Evolutionary conservation across 2,797 vertebrate genomes (phyloP), one percentile per base, ranked within the genome.

Genomic region (Limosa lapponica): DNA sequence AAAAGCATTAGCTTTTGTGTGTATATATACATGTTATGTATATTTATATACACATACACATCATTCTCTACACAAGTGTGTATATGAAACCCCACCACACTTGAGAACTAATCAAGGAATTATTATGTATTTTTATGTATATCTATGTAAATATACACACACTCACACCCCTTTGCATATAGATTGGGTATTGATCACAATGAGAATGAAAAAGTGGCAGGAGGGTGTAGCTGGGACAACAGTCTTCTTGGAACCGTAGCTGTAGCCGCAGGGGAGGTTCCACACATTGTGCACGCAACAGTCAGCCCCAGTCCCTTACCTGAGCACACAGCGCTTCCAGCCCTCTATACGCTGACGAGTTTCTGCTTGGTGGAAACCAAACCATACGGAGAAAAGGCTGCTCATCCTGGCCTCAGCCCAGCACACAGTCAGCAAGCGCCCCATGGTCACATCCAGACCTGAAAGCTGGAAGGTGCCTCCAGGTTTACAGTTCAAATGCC

Each of bases 21-120:
- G 6, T 49, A 3, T 46, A 22, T 5, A 32, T 2, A 34, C 22
- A 32, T 0, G 34, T 16, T 46, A 25, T 0, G 0, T 18, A 4
- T 34, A 23, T 71, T 12, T 65, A 54, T 23, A 30, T 23, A 34
- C 8, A 32, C 2, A 37, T 8, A 52, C 5, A 17, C 5, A 19
- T 22, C 16, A 64, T 66, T 84, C 43, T 83, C 24, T 25, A 64
- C 1, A 8, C 6, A 66, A 89, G 4, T 7, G 8, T 4, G 1
- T 3, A 44, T 28, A 65, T 41, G 13, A 89, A 89, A 91, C 52
- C 6, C 9, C 30, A 49, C 13, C 5, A 52, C 41, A 10, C 14
- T 3, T 61, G 6, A 75, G 52, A 89, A 72, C 4, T 58, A 62
- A 73, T 36, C 43, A 70, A 32, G 13, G 30, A 77, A 73, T 62